Evolutionary conservation across 2,888 invertebrate genomes (phyloP).

Genomic region (Sphinx pinastri): DNA sequence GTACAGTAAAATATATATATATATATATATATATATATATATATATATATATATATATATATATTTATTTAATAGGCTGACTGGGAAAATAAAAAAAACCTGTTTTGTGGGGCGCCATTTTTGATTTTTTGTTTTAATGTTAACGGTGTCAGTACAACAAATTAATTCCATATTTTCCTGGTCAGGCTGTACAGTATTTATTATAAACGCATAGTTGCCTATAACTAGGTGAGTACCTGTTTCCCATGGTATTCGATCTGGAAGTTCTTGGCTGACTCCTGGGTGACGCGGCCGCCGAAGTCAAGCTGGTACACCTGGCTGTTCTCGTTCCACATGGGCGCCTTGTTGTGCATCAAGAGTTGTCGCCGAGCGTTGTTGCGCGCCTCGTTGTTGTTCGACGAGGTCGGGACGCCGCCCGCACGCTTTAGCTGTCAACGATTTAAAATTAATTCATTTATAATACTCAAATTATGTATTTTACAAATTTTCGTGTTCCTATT

Average conservation of each 20-base stretch:
- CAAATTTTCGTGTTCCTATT: too few relatives aligned
- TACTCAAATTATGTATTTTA: too few relatives aligned
- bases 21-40: too few relatives aligned
- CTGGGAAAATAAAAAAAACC: too few relatives aligned
- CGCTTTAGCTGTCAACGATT: conserved; percentile 87
- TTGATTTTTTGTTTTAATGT: too few relatives aligned
- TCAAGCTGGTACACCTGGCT: conserved; percentile 99
- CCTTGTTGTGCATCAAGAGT: conserved; percentile 98
- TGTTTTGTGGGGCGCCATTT: too few relatives aligned
- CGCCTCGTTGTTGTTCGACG: conserved; percentile 53
- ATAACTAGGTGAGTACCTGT: conserved; percentile 86
- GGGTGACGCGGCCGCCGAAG: conserved; percentile 99
- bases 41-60: too few relatives aligned
- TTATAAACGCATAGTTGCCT: background rate
- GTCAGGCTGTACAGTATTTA: background rate
- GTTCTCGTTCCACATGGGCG: conserved; percentile 99
- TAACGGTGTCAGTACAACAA: too few relatives aligned
- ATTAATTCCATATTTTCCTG: too few relatives aligned
- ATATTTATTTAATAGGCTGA: too few relatives aligned
- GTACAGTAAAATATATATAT: too few relatives aligned
- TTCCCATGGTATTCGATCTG: conserved; percentile 98
- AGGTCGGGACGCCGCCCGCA: conserved; percentile 59
- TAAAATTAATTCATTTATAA: background rate
- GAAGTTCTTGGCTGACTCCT: conserved; percentile 99
- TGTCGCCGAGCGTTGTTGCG: conserved; percentile 83